Conservation (phyloP, 2,888 invertebrate species). For the Apodemia duryi region DNA sequence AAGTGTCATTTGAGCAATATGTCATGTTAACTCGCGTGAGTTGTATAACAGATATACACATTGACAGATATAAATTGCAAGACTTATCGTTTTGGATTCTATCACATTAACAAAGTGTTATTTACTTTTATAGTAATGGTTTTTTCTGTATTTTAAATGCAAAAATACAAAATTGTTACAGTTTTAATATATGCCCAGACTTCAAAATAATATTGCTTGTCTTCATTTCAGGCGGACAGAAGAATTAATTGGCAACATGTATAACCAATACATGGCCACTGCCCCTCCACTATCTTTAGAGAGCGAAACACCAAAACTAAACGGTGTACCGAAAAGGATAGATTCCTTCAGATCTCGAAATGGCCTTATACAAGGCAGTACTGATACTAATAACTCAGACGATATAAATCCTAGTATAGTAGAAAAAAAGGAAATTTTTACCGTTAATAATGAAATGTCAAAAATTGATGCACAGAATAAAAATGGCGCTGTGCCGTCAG, state of each 20-base stretch:
- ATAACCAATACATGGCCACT: conserved; percentile 71
- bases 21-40: too few relatives aligned
- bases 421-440: conserved; percentile 54
- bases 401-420: conserved; percentile 59
- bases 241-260: conserved; percentile 79
- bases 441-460: conserved; percentile 58
- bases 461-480: conserved; percentile 42
- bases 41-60: too few relatives aligned
- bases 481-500: conserved; percentile 41
- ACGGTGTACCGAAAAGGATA: conserved; percentile 46
- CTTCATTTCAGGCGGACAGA: conserved; percentile 74
- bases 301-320: conserved; percentile 50
- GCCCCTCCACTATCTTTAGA: conserved; percentile 60
- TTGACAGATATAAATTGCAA: too few relatives aligned
- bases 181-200: too few relatives aligned
- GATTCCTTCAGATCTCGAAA: conserved; percentile 48
- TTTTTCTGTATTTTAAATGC: too few relatives aligned
- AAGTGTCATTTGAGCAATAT: too few relatives aligned
- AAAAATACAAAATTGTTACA: too few relatives aligned
- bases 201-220: conserved; percentile 10
- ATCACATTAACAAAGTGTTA: too few relatives aligned
- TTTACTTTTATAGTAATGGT: too few relatives aligned
- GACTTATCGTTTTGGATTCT: too few relatives aligned
- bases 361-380: conserved; percentile 52
- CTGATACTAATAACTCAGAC: conserved; percentile 63